Evolutionary conservation across 1,140 invertebrate genomes (phyloP), one percentile per base, ranked within the genome.

Genomic region (Hylyphantes graminicola): DNA sequence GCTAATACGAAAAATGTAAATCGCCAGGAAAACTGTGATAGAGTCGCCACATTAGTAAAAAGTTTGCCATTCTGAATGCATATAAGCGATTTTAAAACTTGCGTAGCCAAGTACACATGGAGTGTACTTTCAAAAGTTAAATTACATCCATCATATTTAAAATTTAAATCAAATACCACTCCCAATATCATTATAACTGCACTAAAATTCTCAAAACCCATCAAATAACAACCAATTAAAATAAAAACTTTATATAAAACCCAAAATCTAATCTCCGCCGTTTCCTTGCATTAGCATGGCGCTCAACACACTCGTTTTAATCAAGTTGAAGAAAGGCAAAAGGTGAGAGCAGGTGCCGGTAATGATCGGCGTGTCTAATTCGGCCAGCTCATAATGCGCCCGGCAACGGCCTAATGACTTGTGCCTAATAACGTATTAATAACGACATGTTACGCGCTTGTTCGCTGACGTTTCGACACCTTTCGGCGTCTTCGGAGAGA

Each of bases 401-500:
- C 57, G 35, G 35, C 35, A 63, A 51, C 68, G 57, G 73, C 72
- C 79, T 81, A 81, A 81, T 81, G 79, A 81, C 68, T 61, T 81
- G 79, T n/a, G 79, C 79, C 79, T 81, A 81, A 81, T 81, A 81
- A 81, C 79, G 79, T 72, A 81, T 81, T 81, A 81, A 81, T 81
- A 81, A 81, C 79, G 51, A 64, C 79, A 35, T 35, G 79, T 81
- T 81, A 81, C 55, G 67, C 79, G 79, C 79, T 81, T 81, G 79
- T 81, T 81, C 73, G 72, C 79, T 35, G 63, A 81, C 79, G 55
- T 73, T 17, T 81, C 77, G 73, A 81, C 79, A 63, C 79, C 79
- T 81, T 17, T 15, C 35, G 12, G 59, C 79, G 73, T 59, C 55
- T 35, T 21, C 12, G 17, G 17, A 17, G 57, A 61, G 35, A 35